Evolutionary conservation across 2,888 invertebrate genomes (phyloP).

Genomic region (Gymnosoma rotundatum): DNA sequence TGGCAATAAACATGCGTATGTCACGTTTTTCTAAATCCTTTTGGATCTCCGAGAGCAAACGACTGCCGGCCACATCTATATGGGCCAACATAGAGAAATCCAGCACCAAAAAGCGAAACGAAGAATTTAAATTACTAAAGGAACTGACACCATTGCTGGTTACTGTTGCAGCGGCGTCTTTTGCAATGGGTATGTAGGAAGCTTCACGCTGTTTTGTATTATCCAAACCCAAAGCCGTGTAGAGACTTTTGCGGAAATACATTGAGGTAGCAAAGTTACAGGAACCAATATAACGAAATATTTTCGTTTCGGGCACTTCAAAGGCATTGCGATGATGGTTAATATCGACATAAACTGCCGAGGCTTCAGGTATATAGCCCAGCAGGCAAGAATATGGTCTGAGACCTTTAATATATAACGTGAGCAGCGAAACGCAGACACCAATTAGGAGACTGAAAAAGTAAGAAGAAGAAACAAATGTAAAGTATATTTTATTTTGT

Average conservation of each 20-base stretch:
- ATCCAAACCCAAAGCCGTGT: constrained; percentile 83
- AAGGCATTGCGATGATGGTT: constrained; percentile 85
- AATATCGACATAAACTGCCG: constrained; percentile 86
- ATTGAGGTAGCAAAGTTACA: constrained; percentile 86
- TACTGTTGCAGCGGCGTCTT: constrained; percentile 66
- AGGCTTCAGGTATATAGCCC: constrained; percentile 85
- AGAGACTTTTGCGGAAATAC: constrained; percentile 84
- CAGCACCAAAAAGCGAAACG: constrained; percentile 82
- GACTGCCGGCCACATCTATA: constrained; percentile 86
- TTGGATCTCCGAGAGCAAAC: constrained; percentile 83
- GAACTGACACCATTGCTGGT: constrained; percentile 49
- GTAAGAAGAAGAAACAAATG: constrained; percentile 1
- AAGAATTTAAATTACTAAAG: constrained; percentile 68
- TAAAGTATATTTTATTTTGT: too few relatives aligned
- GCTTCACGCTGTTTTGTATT: constrained; percentile 76
- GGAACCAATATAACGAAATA: constrained; percentile 87
- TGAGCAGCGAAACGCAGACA: constrained; percentile 86
- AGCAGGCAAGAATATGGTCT: constrained; percentile 85
- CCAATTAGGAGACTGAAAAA: constrained; percentile 84
- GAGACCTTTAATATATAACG: constrained; percentile 86
- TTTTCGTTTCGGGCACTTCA: constrained; percentile 86
- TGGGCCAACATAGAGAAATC: constrained; percentile 86
- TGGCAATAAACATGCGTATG: constrained; percentile 84
- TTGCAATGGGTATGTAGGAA: constrained; percentile 73
- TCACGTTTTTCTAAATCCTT: constrained; percentile 84